Base-by-base conservation (phyloP, 2,113 vertebrate species). In the Microcebus ravelobensis region DNA sequence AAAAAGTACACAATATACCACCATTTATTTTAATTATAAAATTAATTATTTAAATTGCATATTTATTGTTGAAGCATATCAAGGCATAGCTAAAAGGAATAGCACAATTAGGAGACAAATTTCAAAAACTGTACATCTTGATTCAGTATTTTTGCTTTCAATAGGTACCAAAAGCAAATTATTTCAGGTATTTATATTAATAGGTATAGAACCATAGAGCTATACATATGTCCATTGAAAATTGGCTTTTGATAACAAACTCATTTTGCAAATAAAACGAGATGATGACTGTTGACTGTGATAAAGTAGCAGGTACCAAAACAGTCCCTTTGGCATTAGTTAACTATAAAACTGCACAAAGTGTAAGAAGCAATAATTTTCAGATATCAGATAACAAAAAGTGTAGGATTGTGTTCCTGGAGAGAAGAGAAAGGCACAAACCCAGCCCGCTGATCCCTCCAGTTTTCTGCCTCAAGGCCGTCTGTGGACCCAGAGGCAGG, bases 361-460 rank as follows among this genome's bases (percentile, higher is more conserved):
- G 79, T 59, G 11, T 5, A 21, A 21, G 25, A 71, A 36, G 3
- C 68, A 45, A 17, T 39, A 13, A 9, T 61, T 74, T 36, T 27
- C 14, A 42, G 15, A 18, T 15, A 23, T 48, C 55, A 48, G 82
- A 39, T 18, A 29, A 20, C 80, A 52, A 61, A 36, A 63, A 21
- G 23, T 13, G 2, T 8, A 27, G 14, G 10, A 7, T 20, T 34
- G 8, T 71, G 36, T 9, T 81, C 34, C 57, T 11, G 23, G 21
- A 74, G 18, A 67, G 27, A 67, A 79, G 63, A 79, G 55, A 63
- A 59, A 45, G 6, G 4, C 21, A 14, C 39, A 45, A 59, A 0
- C 8, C 6, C 4, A 23, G 9, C 17, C 12, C 20, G 17, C 6
- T 2, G 8, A 45, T 31, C 0, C 6, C 1, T 20, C 11, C 18